A percentile compares a stretch with the other conserved stretches of the same genome.
phyloP scores from a whole-genome alignment of 2,888 invertebrate species.

The Drosophila histrio region DNA sequence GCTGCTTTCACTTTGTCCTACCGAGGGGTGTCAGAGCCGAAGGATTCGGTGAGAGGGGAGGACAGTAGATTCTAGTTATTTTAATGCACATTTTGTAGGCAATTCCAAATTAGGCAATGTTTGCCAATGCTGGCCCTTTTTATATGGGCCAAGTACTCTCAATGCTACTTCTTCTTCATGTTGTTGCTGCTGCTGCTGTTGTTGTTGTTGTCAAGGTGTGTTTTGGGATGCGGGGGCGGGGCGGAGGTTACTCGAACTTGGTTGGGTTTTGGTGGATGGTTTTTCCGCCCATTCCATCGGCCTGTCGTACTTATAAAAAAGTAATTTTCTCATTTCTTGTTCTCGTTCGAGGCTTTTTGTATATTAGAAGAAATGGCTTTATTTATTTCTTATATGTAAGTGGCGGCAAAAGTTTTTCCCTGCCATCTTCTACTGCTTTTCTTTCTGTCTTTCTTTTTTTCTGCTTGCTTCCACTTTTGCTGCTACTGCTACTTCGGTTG shows the following conservation, averaged over 20 bases:
- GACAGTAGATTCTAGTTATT: conserved; percentile 81
- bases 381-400: conserved; percentile 81
- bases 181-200: not conserved
- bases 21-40: not conserved
- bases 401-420: conserved; percentile 70
- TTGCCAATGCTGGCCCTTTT: conserved; percentile 55
- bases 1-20: conserved; percentile 23
- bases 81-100: conserved; percentile 82
- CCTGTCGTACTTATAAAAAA: conserved; percentile 79
- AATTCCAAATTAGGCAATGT: conserved; percentile 82
- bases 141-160: conserved; percentile 54
- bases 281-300: conserved; percentile 12
- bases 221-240: not conserved
- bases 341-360: conserved; percentile 80
- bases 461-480: not conserved
- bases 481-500: not conserved
- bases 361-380: conserved; percentile 84
- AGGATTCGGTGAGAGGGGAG: not conserved
- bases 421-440: conserved; percentile 43
- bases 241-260: not conserved
- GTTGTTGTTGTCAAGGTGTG: conserved; percentile 60
- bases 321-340: conserved; percentile 82
- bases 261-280: conserved; percentile 48
- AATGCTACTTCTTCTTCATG: conserved; percentile 9
- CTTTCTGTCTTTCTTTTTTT: conserved; percentile 1